Conservation (phyloP, 2,888 invertebrate species). For the Cloeon dipterum region DNA sequence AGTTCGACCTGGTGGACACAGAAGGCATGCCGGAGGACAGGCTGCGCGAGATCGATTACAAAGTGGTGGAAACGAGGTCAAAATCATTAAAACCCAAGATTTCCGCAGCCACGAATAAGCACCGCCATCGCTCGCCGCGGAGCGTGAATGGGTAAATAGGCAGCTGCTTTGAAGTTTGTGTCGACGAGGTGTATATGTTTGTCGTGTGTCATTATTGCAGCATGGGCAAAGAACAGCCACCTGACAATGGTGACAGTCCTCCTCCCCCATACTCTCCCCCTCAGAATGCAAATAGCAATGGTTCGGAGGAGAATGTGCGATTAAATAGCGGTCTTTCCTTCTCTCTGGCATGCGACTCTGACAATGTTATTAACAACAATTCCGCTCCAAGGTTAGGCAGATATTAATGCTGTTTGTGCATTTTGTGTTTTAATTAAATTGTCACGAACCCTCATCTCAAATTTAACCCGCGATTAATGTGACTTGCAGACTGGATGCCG, state of each 20-base stretch:
- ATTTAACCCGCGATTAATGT: too few relatives aligned
- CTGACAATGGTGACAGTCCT: slow-evolving; percentile 16
- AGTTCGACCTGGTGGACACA: slow-evolving; percentile 71
- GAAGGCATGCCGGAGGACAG: slow-evolving; percentile 74
- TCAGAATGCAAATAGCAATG: slow-evolving; percentile 6
- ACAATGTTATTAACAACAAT: too few relatives aligned
- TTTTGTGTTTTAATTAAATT: too few relatives aligned
- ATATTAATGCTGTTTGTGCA: too few relatives aligned
- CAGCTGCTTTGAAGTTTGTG: not conserved
- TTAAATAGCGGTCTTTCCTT: too few relatives aligned
- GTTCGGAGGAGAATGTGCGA: too few relatives aligned
- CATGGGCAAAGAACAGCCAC: slow-evolving; percentile 12
- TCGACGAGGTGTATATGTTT: not conserved
- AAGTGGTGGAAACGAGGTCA: slow-evolving; percentile 49
- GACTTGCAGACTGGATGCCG: too few relatives aligned
- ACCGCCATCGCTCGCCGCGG: slow-evolving; percentile 7
- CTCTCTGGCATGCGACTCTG: too few relatives aligned
- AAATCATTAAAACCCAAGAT: slow-evolving; percentile 11
- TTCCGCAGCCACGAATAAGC: slow-evolving; percentile 9
- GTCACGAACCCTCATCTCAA: too few relatives aligned
- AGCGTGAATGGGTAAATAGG: slow-evolving; percentile 11
- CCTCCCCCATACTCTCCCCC: slow-evolving; percentile 22
- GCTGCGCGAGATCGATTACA: slow-evolving; percentile 69
- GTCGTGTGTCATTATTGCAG: slow-evolving; percentile 2
- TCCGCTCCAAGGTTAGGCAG: too few relatives aligned